Evolutionary conservation across 1,140 invertebrate species (phyloP), one percentile per base, ranked within the genome.

Genomic region (Aphelenchoides fujianensis): DNA sequence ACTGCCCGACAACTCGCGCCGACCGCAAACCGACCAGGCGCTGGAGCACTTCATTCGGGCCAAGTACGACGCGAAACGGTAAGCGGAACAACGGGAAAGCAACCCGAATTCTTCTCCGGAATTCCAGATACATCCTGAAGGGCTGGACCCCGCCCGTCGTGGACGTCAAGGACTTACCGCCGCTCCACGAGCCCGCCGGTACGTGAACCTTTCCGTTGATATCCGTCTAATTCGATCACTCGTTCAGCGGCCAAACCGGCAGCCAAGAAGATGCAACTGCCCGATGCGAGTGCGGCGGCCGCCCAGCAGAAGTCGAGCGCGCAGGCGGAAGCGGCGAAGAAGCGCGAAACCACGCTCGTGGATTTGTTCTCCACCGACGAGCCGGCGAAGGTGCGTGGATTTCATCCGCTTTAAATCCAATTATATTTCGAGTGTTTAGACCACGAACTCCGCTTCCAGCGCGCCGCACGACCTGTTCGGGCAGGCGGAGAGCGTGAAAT

Each of bases 41-140:
- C 87, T 98, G 28, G 95, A 98, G 85, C 90, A 90, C 61, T 98
- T 98, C 85, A 94, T 98, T 74, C 88, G 95, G 66, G 92, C 93
- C 48, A 98, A 98, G 87, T 98, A 98, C 86, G 95, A 98, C 85
- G 91, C 93, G 79, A 97, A 96, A 87, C 97, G 95, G 83, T 98
- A 97, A 3, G 34, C 34, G n/a, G n/a, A n/a, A n/a, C n/a, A n/a
- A n/a, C n/a, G n/a, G n/a, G n/a, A n/a, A n/a, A n/a, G n/a, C n/a
- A n/a, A n/a, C n/a, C n/a, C n/a, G n/a, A n/a, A 3, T 16, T 41
- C 35, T 37, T 73, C 61, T 73, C 54, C 1, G 34, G 2, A 2
- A 66, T 27, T 5, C 35, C 34, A 73, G 75, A 32, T 76, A 76
- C 62, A 78, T 76, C 28, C 75, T 76, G 27, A 77, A 78, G 53